Conservation (phyloP, 2,797 vertebrate genomes). For the Schizothorax lantsangensis region DNA sequence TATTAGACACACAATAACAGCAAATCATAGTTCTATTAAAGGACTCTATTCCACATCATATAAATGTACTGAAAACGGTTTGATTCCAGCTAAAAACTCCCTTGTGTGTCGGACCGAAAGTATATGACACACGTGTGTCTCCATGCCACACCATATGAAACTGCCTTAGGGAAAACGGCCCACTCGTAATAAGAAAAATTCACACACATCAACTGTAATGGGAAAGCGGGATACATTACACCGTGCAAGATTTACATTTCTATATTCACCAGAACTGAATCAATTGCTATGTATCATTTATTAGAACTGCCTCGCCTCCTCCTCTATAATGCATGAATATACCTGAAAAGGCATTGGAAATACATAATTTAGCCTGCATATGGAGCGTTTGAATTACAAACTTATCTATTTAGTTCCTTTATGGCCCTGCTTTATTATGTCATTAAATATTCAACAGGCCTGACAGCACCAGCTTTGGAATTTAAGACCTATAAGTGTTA, state of each 20-base stretch:
- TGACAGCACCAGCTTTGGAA: conserved; percentile 7
- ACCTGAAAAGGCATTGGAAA: conserved; percentile 42
- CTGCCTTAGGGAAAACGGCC: conserved; percentile 16
- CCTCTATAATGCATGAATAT: conserved; percentile 43
- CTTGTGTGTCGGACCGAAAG: neutral
- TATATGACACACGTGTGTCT: neutral
- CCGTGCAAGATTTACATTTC: conserved; percentile 46
- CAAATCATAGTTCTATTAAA: conserved; percentile 40
- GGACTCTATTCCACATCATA: conserved; percentile 19
- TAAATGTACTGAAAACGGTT: neutral
- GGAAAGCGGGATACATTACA: conserved; percentile 14
- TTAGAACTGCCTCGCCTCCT: conserved; percentile 10
- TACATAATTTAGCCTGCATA: conserved; percentile 40
- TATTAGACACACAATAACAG: conserved; percentile 26
- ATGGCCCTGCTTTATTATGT: conserved; percentile 43
- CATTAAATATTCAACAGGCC: conserved; percentile 55
- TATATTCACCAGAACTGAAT: conserved; percentile 45
- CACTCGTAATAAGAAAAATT: conserved; percentile 32
- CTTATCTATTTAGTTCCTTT: conserved; percentile 49
- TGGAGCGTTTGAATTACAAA: conserved; percentile 36
- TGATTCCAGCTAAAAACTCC: conserved; percentile 33
- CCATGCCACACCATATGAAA: neutral
- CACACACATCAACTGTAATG: conserved; percentile 29
- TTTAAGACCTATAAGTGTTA: conserved; percentile 20
- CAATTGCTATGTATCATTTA: conserved; percentile 57